Conservation (phyloP, 2,797 vertebrate species). For the Pempheris klunzingeri region DNA sequence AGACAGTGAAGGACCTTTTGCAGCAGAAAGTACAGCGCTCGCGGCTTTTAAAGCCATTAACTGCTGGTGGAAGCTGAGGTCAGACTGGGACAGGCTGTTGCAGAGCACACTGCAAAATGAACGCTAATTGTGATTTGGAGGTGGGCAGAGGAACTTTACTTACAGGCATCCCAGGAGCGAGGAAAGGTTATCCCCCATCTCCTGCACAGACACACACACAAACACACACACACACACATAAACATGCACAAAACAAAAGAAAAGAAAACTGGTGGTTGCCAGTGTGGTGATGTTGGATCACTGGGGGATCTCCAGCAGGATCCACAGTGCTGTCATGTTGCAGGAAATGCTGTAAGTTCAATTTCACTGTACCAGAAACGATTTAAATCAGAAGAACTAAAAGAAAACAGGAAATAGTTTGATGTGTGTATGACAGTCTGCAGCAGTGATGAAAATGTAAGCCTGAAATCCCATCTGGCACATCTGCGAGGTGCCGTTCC, state of each 20-base stretch:
- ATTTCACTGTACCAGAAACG: background rate
- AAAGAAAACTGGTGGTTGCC: constrained; percentile 29
- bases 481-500: too few species aligned
- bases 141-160: constrained; percentile 32
- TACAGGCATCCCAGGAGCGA: background rate
- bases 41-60: constrained; percentile 68
- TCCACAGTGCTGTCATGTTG: background rate
- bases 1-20: constrained; percentile 31
- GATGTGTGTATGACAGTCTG: constrained; percentile 12
- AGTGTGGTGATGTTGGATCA: constrained; percentile 30
- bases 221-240: background rate
- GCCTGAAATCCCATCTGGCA: too few species aligned
- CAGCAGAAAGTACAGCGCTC: constrained; percentile 30
- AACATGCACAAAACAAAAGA: background rate
- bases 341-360: background rate
- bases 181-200: constrained; percentile 4
- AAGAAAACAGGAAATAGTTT: constrained; percentile 10
- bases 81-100: constrained; percentile 34
- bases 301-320: constrained; percentile 1
- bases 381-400: background rate
- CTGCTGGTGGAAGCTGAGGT: constrained; percentile 52
- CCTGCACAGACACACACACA: background rate
- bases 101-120: constrained; percentile 27
- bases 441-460: constrained; percentile 3
- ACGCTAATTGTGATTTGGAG: constrained; percentile 25